phyloP scores from a whole-genome alignment of 2,797 vertebrate genomes.

The Leptatherina wallacei region DNA sequence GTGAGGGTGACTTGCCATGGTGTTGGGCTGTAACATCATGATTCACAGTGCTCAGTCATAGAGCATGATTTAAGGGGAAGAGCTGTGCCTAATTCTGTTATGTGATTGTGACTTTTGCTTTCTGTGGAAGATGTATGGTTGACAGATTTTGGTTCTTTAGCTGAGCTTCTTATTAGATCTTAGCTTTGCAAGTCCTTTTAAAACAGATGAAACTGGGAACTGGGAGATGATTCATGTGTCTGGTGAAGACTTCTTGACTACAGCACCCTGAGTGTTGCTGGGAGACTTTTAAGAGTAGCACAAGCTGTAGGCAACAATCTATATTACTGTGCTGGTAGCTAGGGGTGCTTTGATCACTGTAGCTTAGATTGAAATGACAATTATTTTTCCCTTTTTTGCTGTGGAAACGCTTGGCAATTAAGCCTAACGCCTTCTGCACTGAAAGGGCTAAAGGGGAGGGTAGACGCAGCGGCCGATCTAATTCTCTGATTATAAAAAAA shows the following conservation, averaged over 20 bases:
- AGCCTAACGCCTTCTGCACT: conserved; percentile 58
- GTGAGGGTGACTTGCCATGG: conserved; percentile 59
- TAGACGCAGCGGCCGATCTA: conserved; percentile 68
- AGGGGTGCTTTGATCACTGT: conserved; percentile 79
- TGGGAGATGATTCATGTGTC: conserved; percentile 34
- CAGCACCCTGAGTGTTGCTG: conserved; percentile 52
- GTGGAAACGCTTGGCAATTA: conserved; percentile 79
- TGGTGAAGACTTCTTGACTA: conserved; percentile 50
- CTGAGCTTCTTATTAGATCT: conserved; percentile 34
- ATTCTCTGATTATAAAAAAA: conserved; percentile 73
- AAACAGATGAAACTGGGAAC: conserved; percentile 33
- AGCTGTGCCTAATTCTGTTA: conserved; percentile 46
- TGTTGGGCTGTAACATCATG: conserved; percentile 46
- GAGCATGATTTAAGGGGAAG: conserved; percentile 29
- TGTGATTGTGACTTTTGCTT: background rate
- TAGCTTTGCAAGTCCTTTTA: conserved; percentile 17
- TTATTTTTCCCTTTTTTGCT: conserved; percentile 75
- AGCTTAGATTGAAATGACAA: conserved; percentile 80
- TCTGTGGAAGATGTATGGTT: conserved; percentile 6
- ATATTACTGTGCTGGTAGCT: conserved; percentile 71
- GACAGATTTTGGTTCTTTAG: background rate
- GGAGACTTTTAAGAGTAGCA: conserved; percentile 58
- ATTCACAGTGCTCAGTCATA: conserved; percentile 56
- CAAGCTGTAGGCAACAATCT: conserved; percentile 69
- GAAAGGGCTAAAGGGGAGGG: conserved; percentile 65